A percentile compares a stretch with the other conserved stretches of the same genome.
Evolutionary conservation across 2,113 vertebrate genomes (phyloP).

Genomic region (Emberiza fucata): DNA sequence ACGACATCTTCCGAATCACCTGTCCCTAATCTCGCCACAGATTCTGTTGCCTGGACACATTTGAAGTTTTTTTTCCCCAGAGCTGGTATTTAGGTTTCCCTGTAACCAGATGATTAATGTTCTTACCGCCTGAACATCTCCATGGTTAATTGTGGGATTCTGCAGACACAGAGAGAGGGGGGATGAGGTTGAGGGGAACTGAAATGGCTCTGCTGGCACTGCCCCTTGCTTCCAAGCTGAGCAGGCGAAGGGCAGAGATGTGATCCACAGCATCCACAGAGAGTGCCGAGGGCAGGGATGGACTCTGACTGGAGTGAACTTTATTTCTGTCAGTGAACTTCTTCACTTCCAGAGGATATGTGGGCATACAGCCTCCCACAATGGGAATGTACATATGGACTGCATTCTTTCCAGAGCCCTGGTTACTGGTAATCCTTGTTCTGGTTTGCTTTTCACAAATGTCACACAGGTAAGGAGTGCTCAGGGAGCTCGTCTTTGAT

Average conservation of each 20-base stretch:
- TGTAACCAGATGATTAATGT: constrained; percentile 9
- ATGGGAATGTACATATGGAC: not conserved
- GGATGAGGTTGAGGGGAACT: not conserved
- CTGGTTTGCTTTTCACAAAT: not conserved
- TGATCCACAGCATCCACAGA: not conserved
- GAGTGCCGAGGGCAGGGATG: not conserved
- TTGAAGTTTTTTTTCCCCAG: not conserved
- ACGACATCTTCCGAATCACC: too few relatives aligned
- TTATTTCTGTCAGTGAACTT: not conserved
- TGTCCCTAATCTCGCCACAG: too few relatives aligned
- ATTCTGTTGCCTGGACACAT: constrained; percentile 47
- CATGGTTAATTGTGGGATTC: not conserved
- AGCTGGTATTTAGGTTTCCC: constrained; percentile 43
- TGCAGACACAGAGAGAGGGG: not conserved
- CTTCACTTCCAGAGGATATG: not conserved
- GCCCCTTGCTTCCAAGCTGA: not conserved
- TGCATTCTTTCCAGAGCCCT: not conserved
- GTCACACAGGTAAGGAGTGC: not conserved
- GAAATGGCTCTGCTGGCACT: not conserved
- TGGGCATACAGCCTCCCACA: constrained; percentile 22
- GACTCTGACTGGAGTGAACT: not conserved
- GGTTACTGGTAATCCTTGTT: not conserved
- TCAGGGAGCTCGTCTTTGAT: not conserved
- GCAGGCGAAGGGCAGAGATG: not conserved
- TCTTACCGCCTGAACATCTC: not conserved